phyloP scores from a whole-genome alignment of 1,140 invertebrate species.

The Drosophila pectinifera region DNA sequence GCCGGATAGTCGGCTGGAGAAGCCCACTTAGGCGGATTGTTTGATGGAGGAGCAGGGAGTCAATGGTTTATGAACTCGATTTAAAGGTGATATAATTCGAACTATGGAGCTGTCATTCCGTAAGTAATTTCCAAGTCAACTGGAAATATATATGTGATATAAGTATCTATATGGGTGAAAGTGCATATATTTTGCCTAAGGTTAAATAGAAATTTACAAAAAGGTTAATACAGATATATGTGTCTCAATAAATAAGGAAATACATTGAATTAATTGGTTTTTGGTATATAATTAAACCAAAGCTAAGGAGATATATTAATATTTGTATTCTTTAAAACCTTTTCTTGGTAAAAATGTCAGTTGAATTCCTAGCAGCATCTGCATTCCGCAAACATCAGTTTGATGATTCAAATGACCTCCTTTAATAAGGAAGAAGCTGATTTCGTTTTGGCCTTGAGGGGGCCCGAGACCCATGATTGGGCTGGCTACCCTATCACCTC shows the following conservation, averaged over 20 bases:
- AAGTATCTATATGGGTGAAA: background rate
- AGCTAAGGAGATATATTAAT: background rate
- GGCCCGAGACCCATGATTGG: background rate
- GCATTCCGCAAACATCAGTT: slow-evolving; percentile 1
- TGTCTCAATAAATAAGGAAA: too few relatives aligned
- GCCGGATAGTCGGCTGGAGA: slow-evolving; percentile 10
- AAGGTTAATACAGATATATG: background rate
- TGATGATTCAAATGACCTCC: slow-evolving; percentile 11
- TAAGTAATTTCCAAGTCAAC: slow-evolving; percentile 8
- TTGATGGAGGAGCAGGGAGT: slow-evolving; percentile 12
- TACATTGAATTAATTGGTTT: too few relatives aligned
- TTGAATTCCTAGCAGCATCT: background rate
- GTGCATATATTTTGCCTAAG: background rate
- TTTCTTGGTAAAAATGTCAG: too few relatives aligned
- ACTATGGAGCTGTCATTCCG: slow-evolving; percentile 18
- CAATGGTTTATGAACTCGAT: slow-evolving; percentile 27
- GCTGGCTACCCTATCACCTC: slow-evolving; percentile 17
- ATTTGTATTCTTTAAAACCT: background rate
- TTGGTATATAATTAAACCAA: background rate
- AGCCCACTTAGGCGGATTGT: slow-evolving; percentile 23
- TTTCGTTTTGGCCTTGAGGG: slow-evolving; percentile 17
- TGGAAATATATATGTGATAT: slow-evolving; percentile 1
- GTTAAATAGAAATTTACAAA: background rate
- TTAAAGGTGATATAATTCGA: slow-evolving; percentile 28
- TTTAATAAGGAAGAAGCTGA: slow-evolving; percentile 13